These are phyloP conservation scores for Chionomys nivalis DNA, from an alignment of 2,113 vertebrate species.

Conservation along the genomic window DNA sequence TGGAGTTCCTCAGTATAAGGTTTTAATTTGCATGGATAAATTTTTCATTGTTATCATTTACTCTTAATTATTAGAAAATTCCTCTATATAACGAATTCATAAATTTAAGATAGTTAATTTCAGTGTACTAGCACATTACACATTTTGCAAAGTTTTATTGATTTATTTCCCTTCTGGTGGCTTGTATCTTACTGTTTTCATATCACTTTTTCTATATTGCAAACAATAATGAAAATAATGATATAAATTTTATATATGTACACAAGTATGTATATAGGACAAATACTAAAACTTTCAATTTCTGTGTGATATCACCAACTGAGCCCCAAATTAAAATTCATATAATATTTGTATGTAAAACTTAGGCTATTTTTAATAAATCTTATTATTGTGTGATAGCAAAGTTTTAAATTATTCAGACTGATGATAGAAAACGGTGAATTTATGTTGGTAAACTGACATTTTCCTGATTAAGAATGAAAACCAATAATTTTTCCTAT, in stretches of 20 bases:
- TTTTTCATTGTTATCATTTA: not conserved
- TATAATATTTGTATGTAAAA: not conserved
- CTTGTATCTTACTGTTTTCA: not conserved
- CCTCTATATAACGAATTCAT: not conserved
- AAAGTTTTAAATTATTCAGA: conserved; percentile 28
- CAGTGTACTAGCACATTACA: not conserved
- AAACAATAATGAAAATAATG: conserved; percentile 29
- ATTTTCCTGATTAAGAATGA: conserved; percentile 10
- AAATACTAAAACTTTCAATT: conserved; percentile 40
- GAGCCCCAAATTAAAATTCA: not conserved
- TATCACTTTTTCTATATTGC: not conserved
- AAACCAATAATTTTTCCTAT: conserved; percentile 8
- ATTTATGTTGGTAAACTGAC: not conserved
- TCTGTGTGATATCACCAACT: not conserved
- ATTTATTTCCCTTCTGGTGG: not conserved
- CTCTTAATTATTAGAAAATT: not conserved
- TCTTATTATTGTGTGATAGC: not conserved
- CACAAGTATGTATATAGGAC: not conserved
- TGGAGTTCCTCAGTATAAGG: not conserved
- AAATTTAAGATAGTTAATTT: conserved; percentile 12
- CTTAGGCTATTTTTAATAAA: not conserved
- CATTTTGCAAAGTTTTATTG: conserved; percentile 4
- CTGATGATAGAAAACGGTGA: not conserved
- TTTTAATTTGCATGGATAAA: not conserved
- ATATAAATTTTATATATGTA: not conserved